Percentiles rank a stretch among this genome's conserved stretches.
These are phyloP conservation scores for Sternarchorhynchus goeldii DNA, from an alignment of 2,797 vertebrate genomes.

Conservation along the genomic window DNA sequence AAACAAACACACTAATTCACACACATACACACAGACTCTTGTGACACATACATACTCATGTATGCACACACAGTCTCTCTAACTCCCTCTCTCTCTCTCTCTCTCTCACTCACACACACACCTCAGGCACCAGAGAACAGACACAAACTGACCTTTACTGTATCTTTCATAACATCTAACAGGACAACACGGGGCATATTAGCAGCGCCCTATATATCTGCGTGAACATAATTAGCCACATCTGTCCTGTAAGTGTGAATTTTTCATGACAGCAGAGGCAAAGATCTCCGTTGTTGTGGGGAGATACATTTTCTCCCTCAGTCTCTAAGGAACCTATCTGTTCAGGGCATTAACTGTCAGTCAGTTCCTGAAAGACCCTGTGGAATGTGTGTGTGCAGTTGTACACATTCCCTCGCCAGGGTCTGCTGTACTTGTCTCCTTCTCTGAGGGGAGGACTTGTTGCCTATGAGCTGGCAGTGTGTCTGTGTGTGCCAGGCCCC, in stretches of 20 bases:
- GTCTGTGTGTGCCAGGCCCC: not conserved
- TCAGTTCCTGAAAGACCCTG: conserved; percentile 22
- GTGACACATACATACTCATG: conserved; percentile 10
- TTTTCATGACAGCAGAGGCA: conserved; percentile 42
- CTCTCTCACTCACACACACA: conserved; percentile 9
- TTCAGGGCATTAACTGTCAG: conserved; percentile 44
- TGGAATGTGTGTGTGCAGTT: conserved; percentile 31
- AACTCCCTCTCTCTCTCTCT: too few relatives aligned
- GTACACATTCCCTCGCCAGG: not conserved
- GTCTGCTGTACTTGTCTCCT: not conserved
- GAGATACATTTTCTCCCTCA: conserved; percentile 8
- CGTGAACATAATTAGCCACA: conserved; percentile 41
- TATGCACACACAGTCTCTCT: conserved; percentile 22
- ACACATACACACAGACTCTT: conserved; percentile 6
- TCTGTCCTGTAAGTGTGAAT: conserved; percentile 48
- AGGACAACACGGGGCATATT: conserved; percentile 26
- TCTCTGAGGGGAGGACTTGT: too few relatives aligned
- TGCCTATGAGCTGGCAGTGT: too few relatives aligned
- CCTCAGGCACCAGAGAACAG: conserved; percentile 20
- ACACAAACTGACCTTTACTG: conserved; percentile 45
- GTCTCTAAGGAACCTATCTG: conserved; percentile 44
- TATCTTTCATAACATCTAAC: conserved; percentile 33
- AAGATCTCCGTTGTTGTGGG: not conserved
- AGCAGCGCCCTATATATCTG: not conserved
- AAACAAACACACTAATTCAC: not conserved